Evolutionary conservation across 1,140 invertebrate genomes (phyloP).

Genomic region (Heliconius hewitsoni): DNA sequence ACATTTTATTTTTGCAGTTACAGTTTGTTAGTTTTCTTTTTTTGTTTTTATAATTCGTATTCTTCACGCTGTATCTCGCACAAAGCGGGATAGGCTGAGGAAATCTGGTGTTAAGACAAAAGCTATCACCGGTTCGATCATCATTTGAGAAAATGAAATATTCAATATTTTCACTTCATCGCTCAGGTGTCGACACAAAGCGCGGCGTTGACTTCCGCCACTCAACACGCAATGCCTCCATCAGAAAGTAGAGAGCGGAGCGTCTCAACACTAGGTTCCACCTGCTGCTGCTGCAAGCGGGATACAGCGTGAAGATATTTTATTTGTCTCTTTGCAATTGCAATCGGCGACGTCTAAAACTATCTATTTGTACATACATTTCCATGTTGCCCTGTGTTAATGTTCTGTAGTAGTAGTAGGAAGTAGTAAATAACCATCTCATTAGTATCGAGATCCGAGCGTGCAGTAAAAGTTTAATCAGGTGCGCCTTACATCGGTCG

Average conservation of each 20-base stretch:
- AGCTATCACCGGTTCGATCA: no score
- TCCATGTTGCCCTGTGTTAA: conserved; percentile 1
- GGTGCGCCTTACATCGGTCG: conserved; percentile 25
- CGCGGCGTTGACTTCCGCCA: no score
- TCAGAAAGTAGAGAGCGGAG: no score
- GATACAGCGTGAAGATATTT: neutral
- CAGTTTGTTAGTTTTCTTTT: neutral
- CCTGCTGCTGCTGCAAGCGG: neutral
- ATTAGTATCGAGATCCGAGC: conserved; percentile 29
- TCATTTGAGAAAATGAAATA: no score
- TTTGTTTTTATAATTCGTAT: no score
- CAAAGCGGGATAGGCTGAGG: no score
- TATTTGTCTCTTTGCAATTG: neutral
- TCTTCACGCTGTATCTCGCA: no score
- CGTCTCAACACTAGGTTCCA: no score
- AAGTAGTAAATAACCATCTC: conserved; percentile 38
- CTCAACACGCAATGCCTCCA: no score
- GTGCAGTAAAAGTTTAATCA: conserved; percentile 31
- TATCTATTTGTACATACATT: neutral
- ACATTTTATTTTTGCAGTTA: neutral
- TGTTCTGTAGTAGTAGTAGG: conserved; percentile 19
- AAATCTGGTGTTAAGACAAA: no score
- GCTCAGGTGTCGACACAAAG: no score
- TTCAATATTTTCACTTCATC: no score
- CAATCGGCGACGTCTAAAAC: neutral